phyloP scores from a whole-genome alignment of 2,113 vertebrate genomes.

The Archilochus colubris region DNA sequence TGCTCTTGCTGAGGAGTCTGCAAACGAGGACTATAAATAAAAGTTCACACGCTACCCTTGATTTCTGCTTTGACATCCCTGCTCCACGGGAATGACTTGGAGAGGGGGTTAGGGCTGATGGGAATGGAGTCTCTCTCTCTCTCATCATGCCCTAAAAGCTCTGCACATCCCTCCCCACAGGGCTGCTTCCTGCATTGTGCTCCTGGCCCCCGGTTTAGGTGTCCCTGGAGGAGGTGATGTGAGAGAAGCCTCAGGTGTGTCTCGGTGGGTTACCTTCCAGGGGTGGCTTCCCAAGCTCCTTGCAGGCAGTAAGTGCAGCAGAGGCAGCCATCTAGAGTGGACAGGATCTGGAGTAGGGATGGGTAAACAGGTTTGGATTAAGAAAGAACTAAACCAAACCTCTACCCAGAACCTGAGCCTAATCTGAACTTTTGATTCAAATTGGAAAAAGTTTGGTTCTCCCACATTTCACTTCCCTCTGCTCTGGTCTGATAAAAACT shows the following conservation, averaged over 20 bases:
- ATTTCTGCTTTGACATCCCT: not conserved
- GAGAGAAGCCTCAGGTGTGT: conserved; percentile 1
- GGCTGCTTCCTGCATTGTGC: not conserved
- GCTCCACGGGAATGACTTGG: rapidly evolving
- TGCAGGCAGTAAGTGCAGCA: conserved; percentile 50
- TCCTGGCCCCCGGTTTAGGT: not conserved
- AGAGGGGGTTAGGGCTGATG: not conserved
- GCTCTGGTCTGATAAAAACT: not conserved
- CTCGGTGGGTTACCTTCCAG: conserved; percentile 21
- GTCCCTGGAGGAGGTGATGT: not conserved
- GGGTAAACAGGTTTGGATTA: conserved; percentile 36
- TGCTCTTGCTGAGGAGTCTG: not conserved
- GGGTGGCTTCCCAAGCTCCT: conserved; percentile 22
- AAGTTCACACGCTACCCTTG: not conserved
- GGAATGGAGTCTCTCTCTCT: not conserved
- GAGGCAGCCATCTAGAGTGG: conserved; percentile 41
- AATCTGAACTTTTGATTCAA: not conserved
- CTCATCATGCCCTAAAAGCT: not conserved
- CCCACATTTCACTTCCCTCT: not conserved
- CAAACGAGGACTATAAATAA: not conserved
- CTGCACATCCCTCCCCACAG: not conserved
- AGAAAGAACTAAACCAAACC: conserved; percentile 41
- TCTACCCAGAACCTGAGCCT: conserved; percentile 21
- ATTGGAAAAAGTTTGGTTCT: not conserved
- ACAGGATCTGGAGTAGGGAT: conserved; percentile 34